phyloP scores from a whole-genome alignment of 2,888 invertebrate genomes.

The Drosophila testacea region DNA sequence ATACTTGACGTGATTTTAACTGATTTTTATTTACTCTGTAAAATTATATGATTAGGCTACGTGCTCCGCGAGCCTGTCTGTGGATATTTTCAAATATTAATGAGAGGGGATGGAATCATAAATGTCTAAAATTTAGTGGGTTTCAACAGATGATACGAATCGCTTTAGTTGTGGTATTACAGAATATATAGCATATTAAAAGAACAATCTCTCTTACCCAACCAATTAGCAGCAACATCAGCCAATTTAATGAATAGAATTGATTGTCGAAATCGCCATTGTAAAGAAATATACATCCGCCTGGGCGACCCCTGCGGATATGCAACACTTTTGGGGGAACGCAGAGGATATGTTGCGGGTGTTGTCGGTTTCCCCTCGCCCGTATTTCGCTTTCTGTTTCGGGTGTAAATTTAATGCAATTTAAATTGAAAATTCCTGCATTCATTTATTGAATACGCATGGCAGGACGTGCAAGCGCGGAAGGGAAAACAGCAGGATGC shows the following conservation, averaged over 20 bases:
- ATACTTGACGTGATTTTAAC: constrained; percentile 47
- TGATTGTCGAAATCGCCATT: constrained; percentile 4
- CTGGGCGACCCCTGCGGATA: constrained; percentile 21
- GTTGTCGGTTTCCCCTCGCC: constrained; percentile 3
- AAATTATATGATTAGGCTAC: constrained; percentile 43
- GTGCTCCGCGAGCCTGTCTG: neutral
- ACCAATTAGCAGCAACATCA: constrained; percentile 39
- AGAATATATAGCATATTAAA: constrained; percentile 1
- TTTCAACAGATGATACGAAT: constrained; percentile 5
- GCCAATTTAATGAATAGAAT: constrained; percentile 31
- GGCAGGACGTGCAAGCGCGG: neutral
- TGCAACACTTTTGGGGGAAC: constrained; percentile 25
- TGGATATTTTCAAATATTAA: constrained; percentile 33
- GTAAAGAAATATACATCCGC: constrained; percentile 12
- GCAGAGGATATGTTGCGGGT: constrained; percentile 21
- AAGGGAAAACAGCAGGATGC: neutral
- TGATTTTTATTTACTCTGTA: constrained; percentile 53
- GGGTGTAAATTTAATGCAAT: constrained; percentile 44
- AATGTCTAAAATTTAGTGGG: neutral
- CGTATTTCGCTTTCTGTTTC: constrained; percentile 19
- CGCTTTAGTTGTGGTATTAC: neutral
- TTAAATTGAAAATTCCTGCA: constrained; percentile 49
- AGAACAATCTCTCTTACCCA: constrained; percentile 2
- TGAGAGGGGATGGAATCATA: neutral
- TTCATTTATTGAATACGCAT: constrained; percentile 44